phyloP scores from a whole-genome alignment of 1,140 invertebrate species.

The Neodiprion fabricii region DNA sequence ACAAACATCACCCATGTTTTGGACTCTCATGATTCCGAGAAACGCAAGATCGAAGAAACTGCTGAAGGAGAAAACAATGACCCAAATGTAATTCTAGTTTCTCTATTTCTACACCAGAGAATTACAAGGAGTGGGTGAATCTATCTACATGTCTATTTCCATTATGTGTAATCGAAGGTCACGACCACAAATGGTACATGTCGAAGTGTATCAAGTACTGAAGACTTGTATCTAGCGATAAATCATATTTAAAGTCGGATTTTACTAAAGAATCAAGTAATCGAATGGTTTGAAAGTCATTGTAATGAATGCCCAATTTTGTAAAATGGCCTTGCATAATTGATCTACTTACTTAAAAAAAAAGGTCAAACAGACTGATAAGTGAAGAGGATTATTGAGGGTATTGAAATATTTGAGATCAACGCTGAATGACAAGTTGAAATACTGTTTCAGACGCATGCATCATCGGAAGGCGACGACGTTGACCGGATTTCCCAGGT shows the following conservation, averaged over 20 bases:
- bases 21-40: neutral
- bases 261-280: no score
- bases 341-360: neutral
- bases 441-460: neutral
- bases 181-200: no score
- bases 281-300: no score
- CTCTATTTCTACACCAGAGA: no score
- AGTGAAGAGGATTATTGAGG: neutral
- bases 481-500: neutral
- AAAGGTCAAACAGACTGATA: neutral
- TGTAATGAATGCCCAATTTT: no score
- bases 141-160: no score
- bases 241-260: no score
- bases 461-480: neutral
- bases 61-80: neutral
- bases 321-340: no score
- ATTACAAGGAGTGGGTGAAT: no score
- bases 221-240: no score
- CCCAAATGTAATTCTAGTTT: neutral
- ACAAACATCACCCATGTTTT: neutral
- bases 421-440: neutral
- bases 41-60: neutral
- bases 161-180: no score
- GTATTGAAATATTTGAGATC: neutral
- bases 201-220: no score